Evolutionary conservation across 2,888 invertebrate species (phyloP).

Genomic region (Margaritifera margaritifera): DNA sequence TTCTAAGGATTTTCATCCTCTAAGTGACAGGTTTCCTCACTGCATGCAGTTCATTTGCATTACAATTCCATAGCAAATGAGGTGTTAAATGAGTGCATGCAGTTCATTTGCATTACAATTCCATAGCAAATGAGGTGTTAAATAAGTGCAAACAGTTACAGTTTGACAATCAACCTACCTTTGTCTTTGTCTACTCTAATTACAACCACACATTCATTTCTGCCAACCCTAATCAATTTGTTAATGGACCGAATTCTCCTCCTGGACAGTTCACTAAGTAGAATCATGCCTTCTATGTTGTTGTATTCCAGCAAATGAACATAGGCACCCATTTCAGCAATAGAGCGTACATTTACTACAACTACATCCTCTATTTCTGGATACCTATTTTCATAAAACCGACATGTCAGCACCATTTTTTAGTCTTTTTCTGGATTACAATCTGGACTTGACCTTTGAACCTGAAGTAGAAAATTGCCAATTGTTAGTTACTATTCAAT

Average conservation of each 20-base stretch:
- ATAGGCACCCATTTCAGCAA: constrained; percentile 99
- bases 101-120: no score
- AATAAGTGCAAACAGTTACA: background rate
- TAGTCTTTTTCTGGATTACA: no score
- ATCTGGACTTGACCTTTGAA: no score
- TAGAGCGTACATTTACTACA: constrained; percentile 97
- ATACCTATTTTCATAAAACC: constrained; percentile 97
- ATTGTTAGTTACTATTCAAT: no score
- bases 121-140: no score
- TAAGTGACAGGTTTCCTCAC: no score
- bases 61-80: no score
- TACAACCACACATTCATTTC: constrained; percentile 99
- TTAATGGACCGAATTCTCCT: constrained; percentile 99
- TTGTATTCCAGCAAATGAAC: constrained; percentile 98
- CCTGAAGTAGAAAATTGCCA: no score
- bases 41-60: no score
- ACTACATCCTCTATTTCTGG: constrained; percentile 99
- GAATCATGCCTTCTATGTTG: constrained; percentile 98
- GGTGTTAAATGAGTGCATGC: no score
- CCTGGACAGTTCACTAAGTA: constrained; percentile 96
- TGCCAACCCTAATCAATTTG: constrained; percentile 97
- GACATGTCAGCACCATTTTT: constrained; percentile 72
- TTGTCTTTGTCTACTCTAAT: constrained; percentile 99
- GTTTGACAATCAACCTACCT: constrained; percentile 77
- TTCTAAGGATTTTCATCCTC: no score